Conservation (phyloP, 37 sponge, comb jelly and placozoan genomes). For the Petrosia ficiformis region DNA sequence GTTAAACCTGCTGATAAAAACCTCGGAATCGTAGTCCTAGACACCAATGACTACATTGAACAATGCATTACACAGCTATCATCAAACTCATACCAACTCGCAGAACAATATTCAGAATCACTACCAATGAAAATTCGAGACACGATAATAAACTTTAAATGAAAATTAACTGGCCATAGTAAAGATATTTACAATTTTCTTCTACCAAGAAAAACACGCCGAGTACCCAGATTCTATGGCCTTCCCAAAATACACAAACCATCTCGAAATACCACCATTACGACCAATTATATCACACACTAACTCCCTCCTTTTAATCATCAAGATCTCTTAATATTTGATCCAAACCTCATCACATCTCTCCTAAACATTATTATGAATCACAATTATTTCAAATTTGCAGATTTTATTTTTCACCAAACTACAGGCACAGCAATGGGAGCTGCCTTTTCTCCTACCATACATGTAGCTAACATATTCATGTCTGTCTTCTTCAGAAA, state of each 20-base stretch:
- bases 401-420: conserved; percentile 10
- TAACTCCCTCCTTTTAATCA: conserved; percentile 5
- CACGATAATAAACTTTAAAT: background rate
- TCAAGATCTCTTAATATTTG: background rate
- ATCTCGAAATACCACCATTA: conserved; percentile 8
- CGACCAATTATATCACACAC: conserved; percentile 24
- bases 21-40: conserved; percentile 5
- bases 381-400: conserved; percentile 32
- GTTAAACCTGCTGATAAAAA: conserved; percentile 25
- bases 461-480: conserved; percentile 35
- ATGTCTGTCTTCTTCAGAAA: conserved; percentile 1
- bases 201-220: background rate
- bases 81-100: background rate
- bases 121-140: background rate
- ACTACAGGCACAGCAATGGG: conserved; percentile 43
- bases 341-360: conserved; percentile 23
- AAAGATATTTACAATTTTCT: conserved; percentile 1
- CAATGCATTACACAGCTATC: conserved; percentile 1
- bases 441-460: conserved; percentile 32
- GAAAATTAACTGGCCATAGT: background rate
- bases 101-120: background rate
- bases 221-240: conserved; percentile 17
- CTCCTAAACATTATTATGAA: conserved; percentile 18
- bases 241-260: background rate
- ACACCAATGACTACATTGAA: background rate